Evolutionary conservation across 2,888 invertebrate genomes (phyloP).

Genomic region (Ditula angustiorana): DNA sequence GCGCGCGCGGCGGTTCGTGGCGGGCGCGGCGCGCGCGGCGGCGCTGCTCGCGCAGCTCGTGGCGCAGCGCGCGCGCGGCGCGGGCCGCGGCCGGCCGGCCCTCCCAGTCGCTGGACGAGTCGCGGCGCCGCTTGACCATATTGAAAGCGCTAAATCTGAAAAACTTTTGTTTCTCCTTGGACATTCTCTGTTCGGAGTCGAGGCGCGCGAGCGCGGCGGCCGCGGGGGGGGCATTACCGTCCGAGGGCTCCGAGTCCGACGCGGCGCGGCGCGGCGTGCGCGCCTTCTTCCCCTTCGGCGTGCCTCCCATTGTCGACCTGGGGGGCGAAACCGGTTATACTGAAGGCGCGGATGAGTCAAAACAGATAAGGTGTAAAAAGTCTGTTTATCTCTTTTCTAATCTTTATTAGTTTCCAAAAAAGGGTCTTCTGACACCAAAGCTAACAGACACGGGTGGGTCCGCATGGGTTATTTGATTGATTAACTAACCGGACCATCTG

Average conservation of each 20-base stretch:
- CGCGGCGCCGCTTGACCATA: constrained; percentile 85
- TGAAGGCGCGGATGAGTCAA: not conserved
- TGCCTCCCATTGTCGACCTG: constrained; percentile 64
- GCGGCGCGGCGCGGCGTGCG: constrained; percentile 63
- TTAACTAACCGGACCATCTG: too few species aligned
- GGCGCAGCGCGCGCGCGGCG: constrained; percentile 71
- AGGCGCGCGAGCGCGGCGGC: constrained; percentile 46
- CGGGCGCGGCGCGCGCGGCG: constrained; percentile 43
- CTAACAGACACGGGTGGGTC: too few species aligned
- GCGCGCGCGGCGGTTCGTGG: constrained; percentile 44
- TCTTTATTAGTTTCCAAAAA: too few species aligned
- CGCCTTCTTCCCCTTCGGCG: constrained; percentile 66
- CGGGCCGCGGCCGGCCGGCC: constrained; percentile 73
- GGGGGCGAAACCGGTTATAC: not conserved
- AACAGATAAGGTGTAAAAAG: too few species aligned
- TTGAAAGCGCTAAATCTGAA: constrained; percentile 93
- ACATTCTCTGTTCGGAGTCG: constrained; percentile 90
- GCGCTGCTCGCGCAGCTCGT: constrained; percentile 68
- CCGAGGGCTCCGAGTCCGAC: constrained; percentile 79
- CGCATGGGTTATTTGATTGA: too few species aligned
- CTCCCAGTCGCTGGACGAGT: constrained; percentile 72
- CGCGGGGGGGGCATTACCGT: constrained; percentile 74
- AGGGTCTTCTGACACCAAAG: too few species aligned
- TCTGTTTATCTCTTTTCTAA: too few species aligned
- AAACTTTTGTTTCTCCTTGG: constrained; percentile 95